Base-by-base conservation (phyloP, 2,888 invertebrate genomes). In the Drosophila bunnanda region DNA sequence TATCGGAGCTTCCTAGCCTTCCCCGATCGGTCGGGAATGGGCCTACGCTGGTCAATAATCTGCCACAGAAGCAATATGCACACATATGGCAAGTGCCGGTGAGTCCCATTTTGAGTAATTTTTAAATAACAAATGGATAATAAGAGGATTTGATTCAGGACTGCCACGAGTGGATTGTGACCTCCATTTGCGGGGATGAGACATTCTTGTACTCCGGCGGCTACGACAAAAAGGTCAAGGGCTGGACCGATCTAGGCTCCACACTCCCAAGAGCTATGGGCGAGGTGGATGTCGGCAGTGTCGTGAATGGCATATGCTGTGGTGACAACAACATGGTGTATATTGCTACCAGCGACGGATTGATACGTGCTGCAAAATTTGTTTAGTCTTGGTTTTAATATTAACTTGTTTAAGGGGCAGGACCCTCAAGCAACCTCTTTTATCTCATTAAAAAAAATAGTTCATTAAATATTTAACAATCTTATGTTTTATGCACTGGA, bases 81-180 rank as follows among this genome's bases (percentile, higher is more conserved):
- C 79, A 62, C n/a, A 50, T 91, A 28, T 91, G 92, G 91, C 79
- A 86, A 9, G 20, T 82, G 58, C 65, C 80, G 64, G 91, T 90
- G 64, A 76, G 89, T 83, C 2, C 1, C 5, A 17, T 4, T 22
- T 15, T 2, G 30, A 3, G 6, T 10, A 0, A 2, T 4, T 20
- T 15, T 1, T 13, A 17, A 2, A 15, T 38, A 10, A 13, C 8
- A 10, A 9, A 28, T 6, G 13, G 3, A 22, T 15, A 13, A 7
- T 9, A 9, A 32, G 7, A 1, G 17, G 5, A 8, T 34, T 0
- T 12, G 25, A 73, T 22, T 8, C 41, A 93, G 92, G 78, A 92
- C 61, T 90, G 91, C 22, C 93, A 93, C 69, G 91, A 92, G 64
- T 86, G 92, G 91, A 92, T 93, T 53, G 88, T 93, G 10, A 92